Evolutionary conservation across 2,113 vertebrate genomes (phyloP), one percentile per base, ranked within the genome.

Genomic region (Setophaga coronata): DNA sequence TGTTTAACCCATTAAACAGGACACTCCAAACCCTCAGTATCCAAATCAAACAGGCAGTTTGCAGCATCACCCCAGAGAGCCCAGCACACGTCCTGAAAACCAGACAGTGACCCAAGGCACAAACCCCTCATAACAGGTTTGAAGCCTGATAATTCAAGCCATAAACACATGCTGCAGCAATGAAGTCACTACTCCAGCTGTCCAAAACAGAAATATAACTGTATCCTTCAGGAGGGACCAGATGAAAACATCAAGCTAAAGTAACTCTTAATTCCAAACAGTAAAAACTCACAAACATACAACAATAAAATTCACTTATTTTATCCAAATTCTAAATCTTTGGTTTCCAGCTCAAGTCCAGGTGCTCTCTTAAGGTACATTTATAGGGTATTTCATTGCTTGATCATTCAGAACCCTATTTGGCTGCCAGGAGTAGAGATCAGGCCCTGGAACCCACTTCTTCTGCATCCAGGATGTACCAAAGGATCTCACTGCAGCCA

Each of bases 131-230:
- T 43, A 84, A 78, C 6, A 74, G 12, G 18, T 38, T 79, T 84
- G 42, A 47, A 67, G 60, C 18, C 61, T 56, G 57, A 60, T 45
- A 62, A 94, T 56, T 56, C 85, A 53, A 29, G 28, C 65, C 42
- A 79, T 51, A 93, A 94, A 91, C 51, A 81, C 50, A 67, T 83
- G 62, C 62, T 87, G 65, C 38, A 84, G 43, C 60, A 89, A 23
- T 96, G 81, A 91, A 58, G 24, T 93, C 93, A 95, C 81, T 10
- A 8, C 15, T 42, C 20, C 65, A 91, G 77, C 90, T 89, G 69
- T 58, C 77, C 33, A 78, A 81, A 87, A 34, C 10, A 83, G 36
- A 92, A 93, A 77, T 42, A 64, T 8, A 54, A 80, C 20, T 14
- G 4, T 18, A 54, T 26, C 54, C 54, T 57, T 72, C 38, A 66